Evolutionary conservation across 1,140 invertebrate species (phyloP).

Genomic region (Gryon sp.): DNA sequence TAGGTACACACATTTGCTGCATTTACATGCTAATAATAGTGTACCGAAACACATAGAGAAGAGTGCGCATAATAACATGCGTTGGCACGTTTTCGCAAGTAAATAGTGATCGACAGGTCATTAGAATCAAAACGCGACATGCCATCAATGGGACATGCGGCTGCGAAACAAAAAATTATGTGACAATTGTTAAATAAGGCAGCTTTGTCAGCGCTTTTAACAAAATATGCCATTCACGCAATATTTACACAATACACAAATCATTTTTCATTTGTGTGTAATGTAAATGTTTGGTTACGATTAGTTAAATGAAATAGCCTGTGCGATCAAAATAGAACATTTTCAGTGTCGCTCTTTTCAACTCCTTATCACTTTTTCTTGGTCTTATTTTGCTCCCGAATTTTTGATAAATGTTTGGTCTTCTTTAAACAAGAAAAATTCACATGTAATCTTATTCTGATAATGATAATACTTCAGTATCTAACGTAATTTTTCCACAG

Average conservation of each 20-base stretch:
- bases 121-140: constrained; percentile 45
- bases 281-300: constrained; percentile 40
- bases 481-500: too few relatives aligned
- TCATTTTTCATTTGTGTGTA: constrained; percentile 46
- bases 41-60: constrained; percentile 54
- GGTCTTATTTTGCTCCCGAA: too few relatives aligned
- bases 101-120: constrained; percentile 59
- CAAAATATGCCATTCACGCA: constrained; percentile 13
- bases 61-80: constrained; percentile 57
- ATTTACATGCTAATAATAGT: constrained; percentile 67
- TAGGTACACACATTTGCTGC: constrained; percentile 44
- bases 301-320: constrained; percentile 40
- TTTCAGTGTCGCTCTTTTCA: constrained; percentile 9
- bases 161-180: constrained; percentile 37
- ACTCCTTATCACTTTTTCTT: too few relatives aligned
- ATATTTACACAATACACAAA: constrained; percentile 49
- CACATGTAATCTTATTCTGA: too few relatives aligned
- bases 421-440: too few relatives aligned
- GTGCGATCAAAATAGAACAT: constrained; percentile 9
- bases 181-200: constrained; percentile 46
- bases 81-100: constrained; percentile 56
- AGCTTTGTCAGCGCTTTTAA: constrained; percentile 25
- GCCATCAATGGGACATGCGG: constrained; percentile 28
- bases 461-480: too few relatives aligned
- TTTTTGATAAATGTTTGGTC: too few relatives aligned